Evolutionary conservation across 1,140 invertebrate genomes (phyloP).

Genomic region (Venturia canescens): DNA sequence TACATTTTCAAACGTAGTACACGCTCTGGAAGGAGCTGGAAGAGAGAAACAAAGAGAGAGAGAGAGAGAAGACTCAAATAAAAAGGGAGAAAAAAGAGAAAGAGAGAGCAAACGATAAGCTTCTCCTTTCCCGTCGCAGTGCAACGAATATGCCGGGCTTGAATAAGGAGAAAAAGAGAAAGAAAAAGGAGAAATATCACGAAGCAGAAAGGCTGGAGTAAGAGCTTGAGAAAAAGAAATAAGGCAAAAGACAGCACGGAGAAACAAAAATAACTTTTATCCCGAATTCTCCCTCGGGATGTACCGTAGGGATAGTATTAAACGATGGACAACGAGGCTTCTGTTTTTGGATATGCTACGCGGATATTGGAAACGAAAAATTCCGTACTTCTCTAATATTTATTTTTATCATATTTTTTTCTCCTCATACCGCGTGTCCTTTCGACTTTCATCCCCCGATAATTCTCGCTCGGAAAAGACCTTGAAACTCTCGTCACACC

Average conservation of each 20-base stretch:
- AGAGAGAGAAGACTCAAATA: neutral
- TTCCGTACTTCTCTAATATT: constrained; percentile 11
- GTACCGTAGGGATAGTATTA: constrained; percentile 40
- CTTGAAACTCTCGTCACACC: neutral
- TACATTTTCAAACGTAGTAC: constrained; percentile 74
- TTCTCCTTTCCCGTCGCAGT: neutral
- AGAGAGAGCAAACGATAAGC: neutral
- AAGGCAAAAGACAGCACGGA: neutral
- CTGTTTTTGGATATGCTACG: constrained; percentile 32
- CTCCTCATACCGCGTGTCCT: neutral
- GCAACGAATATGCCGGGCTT: neutral
- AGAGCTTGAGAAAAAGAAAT: neutral
- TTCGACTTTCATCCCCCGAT: neutral
- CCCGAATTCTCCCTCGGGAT: constrained; percentile 42
- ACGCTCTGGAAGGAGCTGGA: constrained; percentile 57
- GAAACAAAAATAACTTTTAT: constrained; percentile 43
- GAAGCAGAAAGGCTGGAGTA: constrained; percentile 56
- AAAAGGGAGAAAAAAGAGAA: constrained; percentile 22
- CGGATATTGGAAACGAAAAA: constrained; percentile 41
- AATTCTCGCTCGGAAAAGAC: neutral
- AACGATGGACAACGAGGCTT: constrained; percentile 43
- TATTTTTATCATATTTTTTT: constrained; percentile 3
- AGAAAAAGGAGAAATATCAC: constrained; percentile 48
- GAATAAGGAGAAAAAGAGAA: constrained; percentile 52
- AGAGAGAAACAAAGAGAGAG: constrained; percentile 39